Percentiles rank a stretch among this genome's conserved stretches.
Conservation (phyloP, 2,888 invertebrate genomes). For the Sialis fuliginosa region DNA sequence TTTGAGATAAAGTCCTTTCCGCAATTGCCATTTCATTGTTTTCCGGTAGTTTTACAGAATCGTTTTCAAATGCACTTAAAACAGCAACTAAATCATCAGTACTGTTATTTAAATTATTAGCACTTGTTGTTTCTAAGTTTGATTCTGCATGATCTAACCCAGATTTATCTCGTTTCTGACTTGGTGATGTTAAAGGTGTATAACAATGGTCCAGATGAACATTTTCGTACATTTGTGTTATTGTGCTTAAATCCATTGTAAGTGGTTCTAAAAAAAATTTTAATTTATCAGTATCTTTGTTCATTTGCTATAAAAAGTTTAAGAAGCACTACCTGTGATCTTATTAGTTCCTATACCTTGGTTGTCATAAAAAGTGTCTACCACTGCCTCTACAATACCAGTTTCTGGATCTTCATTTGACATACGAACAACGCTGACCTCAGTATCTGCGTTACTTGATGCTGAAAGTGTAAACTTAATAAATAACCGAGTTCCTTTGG, state of each 20-base stretch:
- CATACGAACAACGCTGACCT: constrained; percentile 15
- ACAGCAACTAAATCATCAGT: constrained; percentile 9
- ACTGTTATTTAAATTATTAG: constrained; percentile 2
- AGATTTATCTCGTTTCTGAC: constrained; percentile 25
- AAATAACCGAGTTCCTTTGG: background rate
- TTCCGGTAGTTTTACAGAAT: constrained; percentile 7
- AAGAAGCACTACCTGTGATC: constrained; percentile 6
- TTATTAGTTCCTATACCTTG: background rate
- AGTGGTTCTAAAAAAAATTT: constrained; percentile 8
- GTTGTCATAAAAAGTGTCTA: constrained; percentile 4
- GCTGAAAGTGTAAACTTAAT: constrained; percentile 10
- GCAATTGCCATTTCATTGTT: constrained; percentile 3
- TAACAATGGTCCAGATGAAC: constrained; percentile 70
- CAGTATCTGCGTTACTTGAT: constrained; percentile 12
- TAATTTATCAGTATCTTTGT: constrained; percentile 3
- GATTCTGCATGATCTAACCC: constrained; percentile 25
- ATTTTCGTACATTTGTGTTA: constrained; percentile 27
- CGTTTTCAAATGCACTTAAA: constrained; percentile 7
- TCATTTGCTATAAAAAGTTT: constrained; percentile 2
- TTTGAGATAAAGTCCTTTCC: too few relatives aligned
- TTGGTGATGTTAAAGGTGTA: constrained; percentile 49
- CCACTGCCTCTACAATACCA: constrained; percentile 2
- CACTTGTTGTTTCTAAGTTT: constrained; percentile 15
- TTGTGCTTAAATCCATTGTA: constrained; percentile 29
- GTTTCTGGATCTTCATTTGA: constrained; percentile 1